phyloP scores from a whole-genome alignment of 1,140 invertebrate species.

The Saxidomus purpurata region DNA sequence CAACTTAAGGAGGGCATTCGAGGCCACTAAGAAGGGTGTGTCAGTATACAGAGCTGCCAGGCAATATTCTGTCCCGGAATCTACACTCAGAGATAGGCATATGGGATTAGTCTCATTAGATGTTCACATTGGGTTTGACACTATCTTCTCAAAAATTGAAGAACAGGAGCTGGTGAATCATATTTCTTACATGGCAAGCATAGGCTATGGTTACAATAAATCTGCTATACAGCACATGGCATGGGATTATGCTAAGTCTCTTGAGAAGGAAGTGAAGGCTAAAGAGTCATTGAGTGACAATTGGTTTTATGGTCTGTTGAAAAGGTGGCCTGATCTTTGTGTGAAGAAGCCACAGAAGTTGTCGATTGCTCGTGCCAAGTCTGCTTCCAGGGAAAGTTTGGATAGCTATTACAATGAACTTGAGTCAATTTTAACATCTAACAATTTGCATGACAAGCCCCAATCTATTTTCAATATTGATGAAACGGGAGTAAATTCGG shows the following conservation, averaged over 20 bases:
- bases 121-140: background rate
- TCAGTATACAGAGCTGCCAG: constrained; percentile 19
- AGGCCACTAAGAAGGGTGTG: background rate
- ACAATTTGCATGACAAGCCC: constrained; percentile 9
- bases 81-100: constrained; percentile 21
- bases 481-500: constrained; percentile 50
- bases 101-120: background rate
- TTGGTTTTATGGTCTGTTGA: constrained; percentile 7
- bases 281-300: background rate
- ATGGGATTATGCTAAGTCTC: background rate
- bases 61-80: background rate
- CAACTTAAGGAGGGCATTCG: constrained; percentile 9
- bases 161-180: constrained; percentile 1
- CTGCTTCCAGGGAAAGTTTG: background rate
- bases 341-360: background rate
- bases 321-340: background rate
- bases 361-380: background rate
- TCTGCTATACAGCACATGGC: background rate
- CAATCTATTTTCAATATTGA: constrained; percentile 63
- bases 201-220: constrained; percentile 11
- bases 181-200: too few relatives aligned
- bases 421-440: background rate
- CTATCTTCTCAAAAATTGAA: background rate
- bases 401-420: background rate
- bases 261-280: background rate